Evolutionary conservation across 1,140 invertebrate genomes (phyloP).

Genomic region (Gryllus bimaculatus): DNA sequence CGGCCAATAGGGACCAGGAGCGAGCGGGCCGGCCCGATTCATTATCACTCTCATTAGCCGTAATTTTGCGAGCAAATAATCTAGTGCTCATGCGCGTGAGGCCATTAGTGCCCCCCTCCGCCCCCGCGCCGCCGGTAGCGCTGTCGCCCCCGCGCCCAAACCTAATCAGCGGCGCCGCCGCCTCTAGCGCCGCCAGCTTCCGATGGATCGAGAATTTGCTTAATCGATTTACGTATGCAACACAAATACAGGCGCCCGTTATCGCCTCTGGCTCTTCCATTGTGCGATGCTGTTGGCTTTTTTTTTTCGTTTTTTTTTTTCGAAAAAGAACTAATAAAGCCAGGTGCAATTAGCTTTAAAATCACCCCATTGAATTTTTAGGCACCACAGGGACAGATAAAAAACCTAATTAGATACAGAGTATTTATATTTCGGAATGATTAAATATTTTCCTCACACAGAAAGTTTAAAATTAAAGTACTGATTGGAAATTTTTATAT

Average conservation of each 20-base stretch:
- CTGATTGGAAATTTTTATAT: constrained; percentile 6
- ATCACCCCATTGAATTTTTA: not conserved
- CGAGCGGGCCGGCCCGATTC: constrained; percentile 11
- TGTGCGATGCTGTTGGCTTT: not conserved
- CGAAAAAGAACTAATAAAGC: constrained; percentile 5
- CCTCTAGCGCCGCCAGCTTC: not conserved
- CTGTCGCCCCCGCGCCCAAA: not conserved
- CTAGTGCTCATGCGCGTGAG: constrained; percentile 7
- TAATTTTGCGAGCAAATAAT: constrained; percentile 17
- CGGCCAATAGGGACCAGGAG: constrained; percentile 7
- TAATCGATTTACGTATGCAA: not conserved
- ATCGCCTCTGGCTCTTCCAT: not conserved
- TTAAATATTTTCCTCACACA: constrained; percentile 5
- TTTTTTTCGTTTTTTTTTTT: not conserved
- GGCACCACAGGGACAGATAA: not conserved
- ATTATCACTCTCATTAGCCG: constrained; percentile 14
- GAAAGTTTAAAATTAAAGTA: not conserved
- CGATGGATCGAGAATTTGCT: constrained; percentile 3
- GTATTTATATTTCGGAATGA: constrained; percentile 5
- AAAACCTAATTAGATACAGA: not conserved
- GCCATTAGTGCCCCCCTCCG: not conserved
- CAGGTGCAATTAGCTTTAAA: constrained; percentile 4
- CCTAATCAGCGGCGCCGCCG: not conserved
- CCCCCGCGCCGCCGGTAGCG: not conserved
- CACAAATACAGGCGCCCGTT: not conserved